Base-by-base conservation (phyloP, 2,113 vertebrate genomes). In the Notechis scutatus region DNA sequence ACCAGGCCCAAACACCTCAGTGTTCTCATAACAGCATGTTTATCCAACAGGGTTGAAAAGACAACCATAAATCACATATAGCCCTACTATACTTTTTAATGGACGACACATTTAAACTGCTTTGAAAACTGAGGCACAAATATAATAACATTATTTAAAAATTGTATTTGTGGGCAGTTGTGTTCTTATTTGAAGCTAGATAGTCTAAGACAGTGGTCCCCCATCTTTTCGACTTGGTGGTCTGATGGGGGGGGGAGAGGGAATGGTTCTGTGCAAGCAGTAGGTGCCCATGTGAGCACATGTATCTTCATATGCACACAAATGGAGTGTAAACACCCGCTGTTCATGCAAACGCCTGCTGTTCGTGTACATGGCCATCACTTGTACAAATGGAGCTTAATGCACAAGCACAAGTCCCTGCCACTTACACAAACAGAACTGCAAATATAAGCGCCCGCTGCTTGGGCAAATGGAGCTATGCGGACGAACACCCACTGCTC, bases 291-390 rank as follows among this genome's bases (percentile, higher is more conserved):
- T 0, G 4, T 14, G 29, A n/a, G 11, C 4, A 14, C 29, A 69
- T 69, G 12, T n/a, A n/a, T n/a, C 4, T n/a, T 29, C 61, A 69
- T 69, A 69, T 69, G 29, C 29, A n/a, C 29, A 64, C 61, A 64
- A 64, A 69, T 69, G 61, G 29, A 29, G 26, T 29, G 3, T 64
- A 64, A 64, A 64, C 9, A 4, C 26, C 26, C 3, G 0, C 11
- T 4, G 12, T 29, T 69, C 26, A 69, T 1, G 12, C 61, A 69
- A 69, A 69, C 0, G 4, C 61, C 61, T 64, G 11, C 11, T 1
- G 10, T 29, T 64, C 1, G 1, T 0, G 4, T 4, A n/a, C 12
- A 69, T 3, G 1, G 7, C 57, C 2, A 0, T 59, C 57, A 59
- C 23, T 59, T 59, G 57, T 59, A 2, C 6, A 57, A 57, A 57